phyloP scores from a whole-genome alignment of 1,140 invertebrate genomes.

The Cylas formicarius region DNA sequence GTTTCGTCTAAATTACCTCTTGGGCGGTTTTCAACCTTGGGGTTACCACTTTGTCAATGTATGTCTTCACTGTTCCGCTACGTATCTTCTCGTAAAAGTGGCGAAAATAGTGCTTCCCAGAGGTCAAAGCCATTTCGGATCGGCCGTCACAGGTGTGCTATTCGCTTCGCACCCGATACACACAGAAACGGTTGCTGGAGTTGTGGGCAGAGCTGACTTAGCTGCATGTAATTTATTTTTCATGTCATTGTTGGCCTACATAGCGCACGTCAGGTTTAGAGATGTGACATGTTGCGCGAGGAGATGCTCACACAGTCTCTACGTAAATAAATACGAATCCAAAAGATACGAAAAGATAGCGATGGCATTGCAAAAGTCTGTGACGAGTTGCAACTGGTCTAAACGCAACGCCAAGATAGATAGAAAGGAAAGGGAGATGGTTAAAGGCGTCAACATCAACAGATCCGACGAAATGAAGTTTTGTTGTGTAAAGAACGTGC shows the following conservation, averaged over 20 bases:
- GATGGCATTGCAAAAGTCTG: conserved; percentile 30
- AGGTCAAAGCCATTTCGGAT: conserved; percentile 53
- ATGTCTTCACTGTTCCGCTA: conserved; percentile 73
- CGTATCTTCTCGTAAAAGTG: conserved; percentile 67
- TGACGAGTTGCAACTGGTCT: conserved; percentile 36
- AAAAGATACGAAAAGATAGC: conserved; percentile 31
- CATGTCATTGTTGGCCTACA: conserved; percentile 75
- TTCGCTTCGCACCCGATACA: conserved; percentile 96
- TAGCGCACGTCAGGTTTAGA: conserved; percentile 54
- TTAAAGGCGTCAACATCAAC: background rate
- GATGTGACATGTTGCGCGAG: conserved; percentile 38
- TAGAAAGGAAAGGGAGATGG: conserved; percentile 2
- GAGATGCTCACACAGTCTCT: conserved; percentile 6
- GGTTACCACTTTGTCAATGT: conserved; percentile 90
- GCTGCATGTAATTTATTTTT: conserved; percentile 88
- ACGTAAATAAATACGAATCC: conserved; percentile 10
- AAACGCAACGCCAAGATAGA: conserved; percentile 14
- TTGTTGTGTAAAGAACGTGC: conserved; percentile 39
- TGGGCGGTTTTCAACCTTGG: conserved; percentile 81
- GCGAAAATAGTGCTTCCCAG: conserved; percentile 57
- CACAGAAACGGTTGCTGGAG: conserved; percentile 90
- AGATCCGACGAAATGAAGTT: conserved; percentile 1
- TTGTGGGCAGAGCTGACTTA: conserved; percentile 88
- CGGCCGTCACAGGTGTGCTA: conserved; percentile 71
- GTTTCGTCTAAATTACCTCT: conserved; percentile 83